Base-by-base conservation (phyloP, 2,797 vertebrate species). In the Natrix natrix region DNA sequence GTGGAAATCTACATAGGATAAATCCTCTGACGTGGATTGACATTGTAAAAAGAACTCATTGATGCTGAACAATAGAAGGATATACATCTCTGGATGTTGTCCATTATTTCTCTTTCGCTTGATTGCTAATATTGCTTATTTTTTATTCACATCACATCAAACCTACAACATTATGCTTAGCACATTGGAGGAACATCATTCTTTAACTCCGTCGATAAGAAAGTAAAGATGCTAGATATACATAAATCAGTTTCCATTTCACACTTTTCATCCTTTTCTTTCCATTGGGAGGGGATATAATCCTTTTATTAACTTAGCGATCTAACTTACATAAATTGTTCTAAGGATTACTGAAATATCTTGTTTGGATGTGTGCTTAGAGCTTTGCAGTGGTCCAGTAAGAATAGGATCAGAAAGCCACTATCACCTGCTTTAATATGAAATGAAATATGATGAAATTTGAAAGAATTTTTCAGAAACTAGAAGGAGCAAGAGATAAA, bases 381-480 rank as follows among this genome's bases (percentile, higher is more conserved):
- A 48, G 8, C 52, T 32, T 16, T 48, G 43, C 48, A 56, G 86
- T 22, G 5, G 59, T 57, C 56, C 28, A 69, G 11, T 20, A 92
- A 94, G 92, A 96, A 1, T 0, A n/a, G 0, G 0, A 93, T 88
- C 90, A 94, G 78, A 90, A 93, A 96, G 92, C 78, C 94, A 95
- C 93, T 86, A 55, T 0, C 0, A 93, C 93, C 91, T 95, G 92
- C 93, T 95, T 93, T 96, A 96, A 96, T 91, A 26, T n/a, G 93
- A 93, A 96, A 95, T 94, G 96, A 97, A 96, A 95, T 43, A 22
- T 91, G 94, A 96, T 94, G 95, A 66, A 69, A 69, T 97, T 97
- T 95, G 90, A 83, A 94, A 60, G 87, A 94, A 93, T 14, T 89
- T 87, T 92, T 52, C 90, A 87, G 83, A 94, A 90, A 86, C 94